Evolutionary conservation across 92 coral and sea anemone species (phyloP).

Genomic region (Zoanthus solanderi): DNA sequence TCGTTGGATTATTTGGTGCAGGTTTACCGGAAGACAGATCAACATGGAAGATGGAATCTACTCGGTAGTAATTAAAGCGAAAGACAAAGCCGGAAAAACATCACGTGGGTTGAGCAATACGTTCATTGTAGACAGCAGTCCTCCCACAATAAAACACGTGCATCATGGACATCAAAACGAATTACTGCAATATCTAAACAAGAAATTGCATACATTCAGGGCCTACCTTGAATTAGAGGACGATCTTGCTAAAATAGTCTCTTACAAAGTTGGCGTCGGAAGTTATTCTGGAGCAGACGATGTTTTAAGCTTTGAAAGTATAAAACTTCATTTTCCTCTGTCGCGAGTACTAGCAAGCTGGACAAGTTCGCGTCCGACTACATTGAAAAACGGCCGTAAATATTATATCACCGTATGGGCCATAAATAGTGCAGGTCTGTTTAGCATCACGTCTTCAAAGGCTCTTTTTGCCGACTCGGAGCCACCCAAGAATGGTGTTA

Average conservation of each 20-base stretch:
- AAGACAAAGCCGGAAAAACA: constrained; percentile 85
- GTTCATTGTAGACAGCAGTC: constrained; percentile 90
- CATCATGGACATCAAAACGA: constrained; percentile 83
- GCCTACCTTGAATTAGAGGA: constrained; percentile 85
- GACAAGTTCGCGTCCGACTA: constrained; percentile 66
- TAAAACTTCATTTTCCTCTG: constrained; percentile 53
- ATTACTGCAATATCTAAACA: constrained; percentile 44
- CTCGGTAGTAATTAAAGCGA: constrained; percentile 89
- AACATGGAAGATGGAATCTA: constrained; percentile 84
- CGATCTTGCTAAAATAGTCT: constrained; percentile 77
- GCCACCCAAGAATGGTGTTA: constrained; percentile 78
- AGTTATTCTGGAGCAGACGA: constrained; percentile 93
- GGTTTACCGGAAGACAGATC: constrained; percentile 82
- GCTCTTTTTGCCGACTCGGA: constrained; percentile 84
- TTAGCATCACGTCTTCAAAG: constrained; percentile 75
- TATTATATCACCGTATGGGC: constrained; percentile 85
- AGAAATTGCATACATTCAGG: constrained; percentile 52
- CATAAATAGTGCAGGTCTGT: constrained; percentile 81
- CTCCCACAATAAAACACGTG: constrained; percentile 70
- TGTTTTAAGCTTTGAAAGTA: constrained; percentile 61
- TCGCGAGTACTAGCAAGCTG: constrained; percentile 77
- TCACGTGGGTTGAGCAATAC: constrained; percentile 81
- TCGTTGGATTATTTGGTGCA: neutral
- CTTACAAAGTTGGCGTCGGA: constrained; percentile 87
- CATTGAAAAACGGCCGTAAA: constrained; percentile 76